Percentiles rank a stretch among this genome's conserved stretches.
Evolutionary conservation across 2,888 invertebrate genomes (phyloP).

Genomic region (Oxyscelio sp.): DNA sequence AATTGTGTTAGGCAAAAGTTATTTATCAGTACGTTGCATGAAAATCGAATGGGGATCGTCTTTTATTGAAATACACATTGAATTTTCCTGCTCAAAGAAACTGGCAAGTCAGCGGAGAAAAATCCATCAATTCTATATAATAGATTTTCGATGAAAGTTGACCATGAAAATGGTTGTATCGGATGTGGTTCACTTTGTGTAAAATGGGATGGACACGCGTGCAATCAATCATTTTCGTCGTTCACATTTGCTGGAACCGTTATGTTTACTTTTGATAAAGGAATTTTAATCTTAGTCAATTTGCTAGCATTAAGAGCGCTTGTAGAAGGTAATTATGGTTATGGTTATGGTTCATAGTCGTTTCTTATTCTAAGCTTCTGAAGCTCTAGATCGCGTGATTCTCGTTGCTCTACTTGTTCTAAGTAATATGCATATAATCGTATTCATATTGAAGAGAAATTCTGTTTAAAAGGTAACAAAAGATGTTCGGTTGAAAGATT

Average conservation of each 20-base stretch:
- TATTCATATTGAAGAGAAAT: conserved; percentile 80
- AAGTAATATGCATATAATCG: conserved; percentile 82
- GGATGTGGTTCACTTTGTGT: not conserved
- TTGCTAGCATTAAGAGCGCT: not conserved
- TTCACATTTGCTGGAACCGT: conserved; percentile 5
- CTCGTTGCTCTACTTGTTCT: conserved; percentile 82
- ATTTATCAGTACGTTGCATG: not conserved
- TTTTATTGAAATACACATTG: not conserved
- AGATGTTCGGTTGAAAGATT: not conserved
- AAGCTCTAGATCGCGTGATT: conserved; percentile 79
- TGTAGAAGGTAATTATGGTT: conserved; percentile 32
- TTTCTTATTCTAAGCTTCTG: conserved; percentile 3
- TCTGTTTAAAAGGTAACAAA: conserved; percentile 79
- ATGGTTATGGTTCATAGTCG: not conserved
- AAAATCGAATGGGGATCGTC: not conserved
- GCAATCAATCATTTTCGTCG: conserved; percentile 13
- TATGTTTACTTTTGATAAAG: conserved; percentile 25
- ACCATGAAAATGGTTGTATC: not conserved
- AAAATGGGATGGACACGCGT: not conserved
- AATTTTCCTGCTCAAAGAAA: not conserved
- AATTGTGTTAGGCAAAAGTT: not conserved
- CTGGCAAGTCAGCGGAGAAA: not conserved
- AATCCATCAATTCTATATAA: not conserved
- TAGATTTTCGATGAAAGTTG: not conserved
- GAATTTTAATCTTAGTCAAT: too few species aligned